Percentiles rank a stretch among this genome's conserved stretches.
Evolutionary conservation across 2,797 vertebrate species (phyloP).

Genomic region (Macroramphosus scolopax): DNA sequence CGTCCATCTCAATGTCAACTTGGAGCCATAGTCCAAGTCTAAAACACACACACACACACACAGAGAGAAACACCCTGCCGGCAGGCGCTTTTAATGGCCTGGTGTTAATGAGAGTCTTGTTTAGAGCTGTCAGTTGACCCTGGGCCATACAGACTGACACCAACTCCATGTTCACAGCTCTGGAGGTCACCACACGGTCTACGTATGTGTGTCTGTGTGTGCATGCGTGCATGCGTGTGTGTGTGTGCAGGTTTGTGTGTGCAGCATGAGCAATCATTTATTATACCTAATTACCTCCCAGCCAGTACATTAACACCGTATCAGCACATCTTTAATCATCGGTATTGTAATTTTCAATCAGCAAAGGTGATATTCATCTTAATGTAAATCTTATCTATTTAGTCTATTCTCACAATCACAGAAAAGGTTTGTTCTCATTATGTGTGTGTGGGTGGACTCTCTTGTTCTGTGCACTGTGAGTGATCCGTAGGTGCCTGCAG

Average conservation of each 20-base stretch:
- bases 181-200: constrained; percentile 50
- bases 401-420: constrained; percentile 18
- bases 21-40: constrained; percentile 18
- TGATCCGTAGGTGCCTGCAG: too few species aligned
- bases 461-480: too few species aligned
- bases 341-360: constrained; percentile 43
- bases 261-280: constrained; percentile 20
- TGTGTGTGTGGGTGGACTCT: constrained; percentile 7
- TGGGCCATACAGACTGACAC: constrained; percentile 54
- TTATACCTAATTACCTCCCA: constrained; percentile 38
- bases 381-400: constrained; percentile 29
- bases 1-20: constrained; percentile 48
- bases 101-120: constrained; percentile 74
- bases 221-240: neutral
- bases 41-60: constrained; percentile 19
- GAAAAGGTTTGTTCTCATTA: constrained; percentile 5
- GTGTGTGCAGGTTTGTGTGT: neutral
- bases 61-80: constrained; percentile 23
- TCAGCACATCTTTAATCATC: constrained; percentile 36
- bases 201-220: constrained; percentile 14
- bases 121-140: constrained; percentile 70
- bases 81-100: constrained; percentile 53
- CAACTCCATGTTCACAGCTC: constrained; percentile 59
- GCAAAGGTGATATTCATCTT: constrained; percentile 31
- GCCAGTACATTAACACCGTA: constrained; percentile 22